A percentile compares a stretch with the other conserved stretches of the same genome.
These are phyloP conservation scores for Drepanosiphum platanoidis DNA, from an alignment of 2,888 invertebrate genomes.

Conservation along the genomic window DNA sequence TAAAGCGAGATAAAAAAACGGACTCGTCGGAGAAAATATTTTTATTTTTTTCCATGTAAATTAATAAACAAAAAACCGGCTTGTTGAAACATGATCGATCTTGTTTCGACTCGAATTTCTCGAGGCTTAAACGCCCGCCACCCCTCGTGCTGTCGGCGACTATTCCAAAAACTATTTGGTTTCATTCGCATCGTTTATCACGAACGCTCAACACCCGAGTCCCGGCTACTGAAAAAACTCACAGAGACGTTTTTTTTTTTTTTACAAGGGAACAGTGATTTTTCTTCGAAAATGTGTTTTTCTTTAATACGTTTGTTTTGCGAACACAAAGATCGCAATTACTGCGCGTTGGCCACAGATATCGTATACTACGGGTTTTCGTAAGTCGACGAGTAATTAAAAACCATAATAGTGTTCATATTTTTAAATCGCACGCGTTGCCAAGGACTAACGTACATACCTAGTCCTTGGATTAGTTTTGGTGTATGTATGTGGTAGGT, in stretches of 20 bases:
- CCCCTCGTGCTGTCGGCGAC: background rate
- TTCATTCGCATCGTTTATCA: conserved; percentile 4
- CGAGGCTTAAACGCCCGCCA: background rate
- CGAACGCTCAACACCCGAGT: background rate
- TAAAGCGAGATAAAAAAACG: background rate
- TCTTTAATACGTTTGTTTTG: background rate
- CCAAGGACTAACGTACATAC: conserved; percentile 28
- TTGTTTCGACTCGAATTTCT: background rate
- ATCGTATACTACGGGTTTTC: conserved; percentile 29
- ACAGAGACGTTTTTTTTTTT: background rate
- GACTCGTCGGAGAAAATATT: background rate
- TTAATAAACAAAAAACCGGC: conserved; percentile 9
- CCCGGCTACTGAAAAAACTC: background rate
- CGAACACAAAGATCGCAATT: background rate
- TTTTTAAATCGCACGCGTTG: background rate
- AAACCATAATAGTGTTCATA: conserved; percentile 7
- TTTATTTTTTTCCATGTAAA: background rate
- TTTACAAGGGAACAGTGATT: too few species aligned
- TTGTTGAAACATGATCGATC: conserved; percentile 24
- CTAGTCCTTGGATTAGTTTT: conserved; percentile 43
- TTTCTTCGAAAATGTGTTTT: conserved; percentile 31
- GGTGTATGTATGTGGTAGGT: background rate
- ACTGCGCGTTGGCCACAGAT: conserved; percentile 3
- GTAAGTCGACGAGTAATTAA: conserved; percentile 36
- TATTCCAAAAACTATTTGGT: background rate